Conservation (phyloP, 2,888 invertebrate species). For the Clivina fossor region DNA sequence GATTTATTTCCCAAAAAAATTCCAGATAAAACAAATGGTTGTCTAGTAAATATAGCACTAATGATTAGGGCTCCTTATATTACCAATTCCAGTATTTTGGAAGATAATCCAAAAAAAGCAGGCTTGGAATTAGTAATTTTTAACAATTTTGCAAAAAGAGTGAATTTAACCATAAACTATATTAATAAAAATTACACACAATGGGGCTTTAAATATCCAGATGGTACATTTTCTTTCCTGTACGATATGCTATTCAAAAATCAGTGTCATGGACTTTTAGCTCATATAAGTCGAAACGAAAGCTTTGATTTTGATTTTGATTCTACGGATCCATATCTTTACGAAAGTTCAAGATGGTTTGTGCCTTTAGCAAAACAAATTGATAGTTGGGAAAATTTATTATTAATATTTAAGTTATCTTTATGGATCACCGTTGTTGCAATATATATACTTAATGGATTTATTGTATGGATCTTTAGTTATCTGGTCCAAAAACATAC, state of each 20-base stretch:
- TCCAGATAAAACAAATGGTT: not conserved
- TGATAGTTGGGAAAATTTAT: slow-evolving; percentile 4
- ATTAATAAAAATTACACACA: not conserved
- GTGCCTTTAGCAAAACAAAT: slow-evolving; percentile 2
- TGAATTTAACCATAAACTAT: not conserved
- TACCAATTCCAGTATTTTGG: not conserved
- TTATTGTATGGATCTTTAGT: too few relatives aligned
- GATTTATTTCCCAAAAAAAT: too few relatives aligned
- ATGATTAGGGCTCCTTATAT: not conserved
- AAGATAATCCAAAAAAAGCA: slow-evolving; percentile 1
- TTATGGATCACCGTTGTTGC: not conserved
- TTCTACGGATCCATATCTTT: not conserved
- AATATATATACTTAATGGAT: too few relatives aligned
- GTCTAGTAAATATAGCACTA: not conserved
- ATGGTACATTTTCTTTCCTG: not conserved
- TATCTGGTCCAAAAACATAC: too few relatives aligned
- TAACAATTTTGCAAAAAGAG: not conserved
- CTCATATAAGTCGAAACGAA: not conserved
- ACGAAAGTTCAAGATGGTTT: not conserved
- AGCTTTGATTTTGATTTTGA: slow-evolving; percentile 14
- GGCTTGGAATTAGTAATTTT: slow-evolving; percentile 1
- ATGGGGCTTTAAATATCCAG: not conserved
- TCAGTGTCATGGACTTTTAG: not conserved
- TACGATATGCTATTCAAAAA: not conserved
- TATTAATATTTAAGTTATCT: not conserved